Percentiles rank a stretch among this genome's conserved stretches.
Evolutionary conservation across 2,113 vertebrate species (phyloP).

Genomic region (Melanotaenia duboulayi): DNA sequence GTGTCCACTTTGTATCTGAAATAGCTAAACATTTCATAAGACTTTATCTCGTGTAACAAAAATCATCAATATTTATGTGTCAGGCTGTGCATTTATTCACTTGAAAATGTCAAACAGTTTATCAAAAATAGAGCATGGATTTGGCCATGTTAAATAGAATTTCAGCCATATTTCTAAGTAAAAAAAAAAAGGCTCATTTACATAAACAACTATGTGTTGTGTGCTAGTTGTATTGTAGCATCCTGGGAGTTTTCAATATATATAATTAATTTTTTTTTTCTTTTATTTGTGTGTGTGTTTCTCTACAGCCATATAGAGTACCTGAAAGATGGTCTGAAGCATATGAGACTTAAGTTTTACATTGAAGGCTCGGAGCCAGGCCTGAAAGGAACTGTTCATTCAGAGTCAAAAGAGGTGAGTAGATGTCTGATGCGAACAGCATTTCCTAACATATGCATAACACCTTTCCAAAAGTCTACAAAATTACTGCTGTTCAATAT

Average conservation of each 20-base stretch:
- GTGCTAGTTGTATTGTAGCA: neutral
- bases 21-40: too few species aligned
- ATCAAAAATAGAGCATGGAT: too few species aligned
- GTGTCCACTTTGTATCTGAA: too few species aligned
- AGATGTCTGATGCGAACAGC: neutral
- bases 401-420: conserved; percentile 91
- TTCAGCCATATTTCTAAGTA: too few species aligned
- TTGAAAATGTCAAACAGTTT: too few species aligned
- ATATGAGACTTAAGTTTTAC: conserved; percentile 93
- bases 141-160: neutral
- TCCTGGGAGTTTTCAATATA: neutral
- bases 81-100: too few species aligned
- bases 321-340: conserved; percentile 88
- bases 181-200: too few species aligned
- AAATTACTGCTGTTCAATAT: neutral
- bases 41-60: too few species aligned
- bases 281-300: conserved; percentile 21
- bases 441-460: neutral
- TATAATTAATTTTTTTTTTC: neutral
- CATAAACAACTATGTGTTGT: neutral
- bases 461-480: neutral
- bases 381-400: conserved; percentile 89
- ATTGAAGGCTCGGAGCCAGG: conserved; percentile 93
- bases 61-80: too few species aligned
- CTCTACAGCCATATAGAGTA: conserved; percentile 88